These are phyloP conservation scores for Orcinus orca DNA, from an alignment of 2,113 vertebrate genomes.

Conservation along the genomic window DNA sequence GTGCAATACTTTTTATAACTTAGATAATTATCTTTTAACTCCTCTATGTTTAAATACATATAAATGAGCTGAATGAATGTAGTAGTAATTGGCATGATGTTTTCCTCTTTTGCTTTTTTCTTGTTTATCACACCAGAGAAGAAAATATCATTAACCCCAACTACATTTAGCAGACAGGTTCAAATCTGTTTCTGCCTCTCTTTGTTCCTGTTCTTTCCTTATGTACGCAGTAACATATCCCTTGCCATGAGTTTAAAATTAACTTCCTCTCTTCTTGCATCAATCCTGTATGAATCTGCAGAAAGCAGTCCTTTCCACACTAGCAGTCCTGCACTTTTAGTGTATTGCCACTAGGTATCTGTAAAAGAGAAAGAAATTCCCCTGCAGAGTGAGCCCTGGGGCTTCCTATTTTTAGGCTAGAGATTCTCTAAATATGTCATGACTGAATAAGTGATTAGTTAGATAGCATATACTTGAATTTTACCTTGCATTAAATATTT, in stretches of 20 bases:
- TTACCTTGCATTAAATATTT: not conserved
- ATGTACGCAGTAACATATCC: not conserved
- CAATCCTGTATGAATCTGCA: not conserved
- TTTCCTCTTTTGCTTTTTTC: constrained; percentile 39
- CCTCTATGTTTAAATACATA: constrained; percentile 24
- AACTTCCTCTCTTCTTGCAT: not conserved
- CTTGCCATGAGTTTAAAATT: not conserved
- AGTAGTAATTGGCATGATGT: constrained; percentile 7
- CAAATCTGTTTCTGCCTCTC: not conserved
- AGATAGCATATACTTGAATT: not conserved
- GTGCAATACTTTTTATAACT: not conserved
- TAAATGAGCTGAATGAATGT: not conserved
- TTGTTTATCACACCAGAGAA: constrained; percentile 59
- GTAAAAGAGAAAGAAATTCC: not conserved
- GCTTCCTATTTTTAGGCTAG: not conserved
- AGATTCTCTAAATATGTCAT: not conserved
- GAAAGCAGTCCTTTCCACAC: not conserved
- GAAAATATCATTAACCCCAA: constrained; percentile 29
- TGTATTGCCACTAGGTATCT: not conserved
- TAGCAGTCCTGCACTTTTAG: not conserved
- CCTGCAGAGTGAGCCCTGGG: not conserved
- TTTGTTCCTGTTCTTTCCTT: not conserved
- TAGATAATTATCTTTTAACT: constrained; percentile 46
- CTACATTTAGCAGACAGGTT: not conserved
- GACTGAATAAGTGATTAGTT: not conserved